A percentile compares a stretch with the other conserved stretches of the same genome.
Conservation (phyloP, 2,888 invertebrate genomes). For the Agrochola lota region DNA sequence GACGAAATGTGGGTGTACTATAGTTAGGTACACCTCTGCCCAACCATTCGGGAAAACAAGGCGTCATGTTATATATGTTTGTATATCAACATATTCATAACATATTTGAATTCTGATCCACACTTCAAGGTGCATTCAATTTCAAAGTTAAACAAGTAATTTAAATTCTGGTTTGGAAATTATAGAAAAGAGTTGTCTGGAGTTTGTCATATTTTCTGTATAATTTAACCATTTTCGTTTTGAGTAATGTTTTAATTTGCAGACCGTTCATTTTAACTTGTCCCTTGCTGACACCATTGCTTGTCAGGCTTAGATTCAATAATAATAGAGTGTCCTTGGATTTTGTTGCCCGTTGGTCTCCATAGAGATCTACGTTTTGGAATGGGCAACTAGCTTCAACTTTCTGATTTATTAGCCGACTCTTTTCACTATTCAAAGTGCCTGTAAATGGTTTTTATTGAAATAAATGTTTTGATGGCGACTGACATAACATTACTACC, state of each 20-base stretch:
- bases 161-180: conserved; percentile 11
- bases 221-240: background rate
- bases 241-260: background rate
- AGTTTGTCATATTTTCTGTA: background rate
- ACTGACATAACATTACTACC: too few relatives aligned
- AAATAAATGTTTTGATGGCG: too few relatives aligned
- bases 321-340: too few relatives aligned
- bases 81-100: background rate
- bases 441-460: too few relatives aligned
- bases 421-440: too few relatives aligned
- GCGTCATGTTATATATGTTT: background rate
- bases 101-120: background rate
- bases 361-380: too few relatives aligned
- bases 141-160: conserved; percentile 10
- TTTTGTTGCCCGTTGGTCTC: too few relatives aligned
- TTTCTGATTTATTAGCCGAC: too few relatives aligned
- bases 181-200: background rate
- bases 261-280: too few relatives aligned
- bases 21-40: background rate
- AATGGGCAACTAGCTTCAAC: too few relatives aligned
- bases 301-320: too few relatives aligned
- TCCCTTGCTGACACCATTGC: too few relatives aligned
- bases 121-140: background rate
- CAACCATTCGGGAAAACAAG: background rate
- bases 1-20: background rate